Evolutionary conservation across 2,113 vertebrate genomes (phyloP), one percentile per base, ranked within the genome.

Genomic region (Colius striatus): DNA sequence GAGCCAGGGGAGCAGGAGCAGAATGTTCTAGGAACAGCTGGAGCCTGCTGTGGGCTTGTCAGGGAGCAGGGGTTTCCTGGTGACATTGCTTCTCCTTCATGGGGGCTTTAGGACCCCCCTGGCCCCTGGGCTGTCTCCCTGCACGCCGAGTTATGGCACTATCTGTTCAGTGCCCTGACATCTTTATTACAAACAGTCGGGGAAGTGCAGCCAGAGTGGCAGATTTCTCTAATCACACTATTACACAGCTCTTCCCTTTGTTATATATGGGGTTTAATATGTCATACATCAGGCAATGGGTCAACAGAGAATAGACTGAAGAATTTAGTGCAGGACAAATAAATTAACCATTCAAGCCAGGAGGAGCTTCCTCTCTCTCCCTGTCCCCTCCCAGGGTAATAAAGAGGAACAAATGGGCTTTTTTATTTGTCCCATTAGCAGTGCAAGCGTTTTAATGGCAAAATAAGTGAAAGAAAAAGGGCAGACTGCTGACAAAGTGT

Each of bases 141-240:
- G 1, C 13, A 2, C 2, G 0, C 30, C 13, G 4, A 73, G 45
- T 84, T 80, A 70, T 32, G 29, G 83, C 61, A 11, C 92, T 58
- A 47, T 92, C 87, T 36, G 63, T 87, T 88, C 90, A 12, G 70
- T 0, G 2, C 67, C 30, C 73, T 92, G 94, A 92, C 85, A 75
- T 84, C 94, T 94, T 94, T 83, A 92, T 92, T 94, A 55, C 92
- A 77, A 63, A 73, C 74, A 53, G 78, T 32, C 5, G 0, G 83
- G 63, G 48, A 79, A 66, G 84, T 50, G 84, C 68, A 58, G 83
- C 83, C 74, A 36, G 92, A 68, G 23, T 17, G 75, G 90, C 79
- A 81, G 87, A 68, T 91, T 90, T 81, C 87, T 86, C 88, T 88
- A 90, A 90, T 88, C 84, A n/a, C 6, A 50, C 90, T 36, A 47